Conservation (phyloP, 2,113 vertebrate genomes). For the Tragulus kanchil region DNA sequence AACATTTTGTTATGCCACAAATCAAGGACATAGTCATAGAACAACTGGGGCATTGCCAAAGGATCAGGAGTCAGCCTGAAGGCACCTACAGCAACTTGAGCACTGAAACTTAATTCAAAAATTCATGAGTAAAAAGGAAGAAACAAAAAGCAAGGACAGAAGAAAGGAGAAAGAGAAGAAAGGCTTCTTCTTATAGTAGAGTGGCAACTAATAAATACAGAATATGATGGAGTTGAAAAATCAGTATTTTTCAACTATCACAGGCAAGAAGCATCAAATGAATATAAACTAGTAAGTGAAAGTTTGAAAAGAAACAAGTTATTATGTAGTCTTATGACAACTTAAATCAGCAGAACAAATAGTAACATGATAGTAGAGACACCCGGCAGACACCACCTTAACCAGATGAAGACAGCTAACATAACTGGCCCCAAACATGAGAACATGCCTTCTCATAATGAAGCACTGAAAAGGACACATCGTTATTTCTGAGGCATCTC, state of each 20-base stretch:
- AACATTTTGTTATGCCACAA: background rate
- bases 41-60: background rate
- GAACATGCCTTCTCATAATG: background rate
- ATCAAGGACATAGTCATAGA: background rate
- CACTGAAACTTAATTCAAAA: background rate
- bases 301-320: background rate
- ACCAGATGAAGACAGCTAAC: background rate
- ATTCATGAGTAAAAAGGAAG: background rate
- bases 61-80: background rate
- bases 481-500: background rate
- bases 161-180: background rate
- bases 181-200: background rate
- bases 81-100: background rate
- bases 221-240: constrained; percentile 17
- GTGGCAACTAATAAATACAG: background rate
- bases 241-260: background rate
- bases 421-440: background rate
- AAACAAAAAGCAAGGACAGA: background rate
- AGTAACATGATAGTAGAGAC: background rate
- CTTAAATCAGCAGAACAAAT: background rate
- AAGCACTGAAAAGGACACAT: background rate
- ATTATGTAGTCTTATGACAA: background rate
- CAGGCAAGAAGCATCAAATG: background rate
- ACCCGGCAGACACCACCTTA: background rate
- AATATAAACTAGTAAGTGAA: background rate